These are phyloP conservation scores for Erinaceus europaeus DNA, from an alignment of 2,113 vertebrate species.

Conservation along the genomic window DNA sequence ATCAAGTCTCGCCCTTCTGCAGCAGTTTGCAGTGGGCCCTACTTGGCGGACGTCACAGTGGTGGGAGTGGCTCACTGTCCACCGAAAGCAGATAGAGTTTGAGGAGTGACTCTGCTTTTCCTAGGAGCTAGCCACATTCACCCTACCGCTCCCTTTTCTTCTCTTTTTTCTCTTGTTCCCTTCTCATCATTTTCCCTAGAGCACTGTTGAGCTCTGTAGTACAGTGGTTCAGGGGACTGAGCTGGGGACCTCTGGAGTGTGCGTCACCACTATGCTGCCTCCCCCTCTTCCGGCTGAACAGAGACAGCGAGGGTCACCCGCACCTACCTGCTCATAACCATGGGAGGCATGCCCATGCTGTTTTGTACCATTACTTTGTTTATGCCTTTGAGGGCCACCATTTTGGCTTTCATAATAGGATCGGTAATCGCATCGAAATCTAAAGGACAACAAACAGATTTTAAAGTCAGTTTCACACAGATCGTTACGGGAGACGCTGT, in stretches of 20 bases:
- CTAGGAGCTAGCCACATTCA: not conserved
- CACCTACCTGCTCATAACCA: constrained; percentile 94
- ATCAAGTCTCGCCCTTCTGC: not conserved
- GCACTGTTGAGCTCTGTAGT: too few relatives aligned
- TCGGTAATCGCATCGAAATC: constrained; percentile 96
- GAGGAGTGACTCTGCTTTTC: not conserved
- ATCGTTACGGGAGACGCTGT: too few relatives aligned
- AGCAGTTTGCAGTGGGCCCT: not conserved
- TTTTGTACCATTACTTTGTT: constrained; percentile 98
- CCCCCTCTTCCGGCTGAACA: too few relatives aligned
- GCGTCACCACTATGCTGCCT: too few relatives aligned
- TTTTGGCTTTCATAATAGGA: constrained; percentile 99
- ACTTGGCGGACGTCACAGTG: not conserved
- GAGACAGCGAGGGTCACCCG: too few relatives aligned
- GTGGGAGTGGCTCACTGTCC: not conserved
- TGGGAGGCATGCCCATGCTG: constrained; percentile 90
- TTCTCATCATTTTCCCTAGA: too few relatives aligned
- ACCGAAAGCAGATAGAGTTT: not conserved
- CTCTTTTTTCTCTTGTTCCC: too few relatives aligned
- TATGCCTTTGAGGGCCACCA: constrained; percentile 98
- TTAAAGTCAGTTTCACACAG: too few relatives aligned
- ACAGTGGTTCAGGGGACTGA: too few relatives aligned
- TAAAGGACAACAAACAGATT: constrained; percentile 72
- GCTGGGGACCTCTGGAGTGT: too few relatives aligned
- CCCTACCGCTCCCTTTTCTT: too few relatives aligned